Percentiles rank a stretch among this genome's conserved stretches.
These are phyloP conservation scores for Charanyca ferruginea DNA, from an alignment of 2,888 invertebrate genomes.

Conservation along the genomic window DNA sequence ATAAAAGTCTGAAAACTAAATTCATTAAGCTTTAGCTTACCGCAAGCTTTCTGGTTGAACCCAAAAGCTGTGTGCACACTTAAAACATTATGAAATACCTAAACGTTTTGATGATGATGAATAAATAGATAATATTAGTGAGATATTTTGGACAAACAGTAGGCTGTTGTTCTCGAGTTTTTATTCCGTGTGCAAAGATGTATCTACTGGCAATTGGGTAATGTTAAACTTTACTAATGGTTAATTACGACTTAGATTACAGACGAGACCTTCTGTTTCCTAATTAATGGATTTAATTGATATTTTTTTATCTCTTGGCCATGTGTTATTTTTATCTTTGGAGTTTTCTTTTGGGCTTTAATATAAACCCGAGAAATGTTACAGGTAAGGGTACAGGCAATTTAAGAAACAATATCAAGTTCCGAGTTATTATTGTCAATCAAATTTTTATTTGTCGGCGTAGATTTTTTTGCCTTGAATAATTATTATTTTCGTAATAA, in stretches of 20 bases:
- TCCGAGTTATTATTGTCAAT: slow-evolving; percentile 1
- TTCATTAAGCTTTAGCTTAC: slow-evolving; percentile 31
- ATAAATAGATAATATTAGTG: background rate
- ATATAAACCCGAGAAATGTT: background rate
- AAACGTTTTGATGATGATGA: background rate
- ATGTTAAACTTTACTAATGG: slow-evolving; percentile 21
- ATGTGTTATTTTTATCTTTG: slow-evolving; percentile 4
- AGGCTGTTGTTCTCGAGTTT: background rate
- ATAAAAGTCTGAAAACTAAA: slow-evolving; percentile 46
- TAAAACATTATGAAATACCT: too few relatives aligned
- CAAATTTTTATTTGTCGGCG: background rate
- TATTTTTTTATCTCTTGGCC: slow-evolving; percentile 7
- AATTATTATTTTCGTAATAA: slow-evolving; percentile 4
- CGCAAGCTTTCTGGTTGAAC: background rate
- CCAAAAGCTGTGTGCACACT: background rate
- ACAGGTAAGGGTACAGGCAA: background rate
- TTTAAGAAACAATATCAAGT: slow-evolving; percentile 23
- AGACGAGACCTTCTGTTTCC: background rate
- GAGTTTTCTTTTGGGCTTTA: background rate
- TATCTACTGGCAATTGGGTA: background rate
- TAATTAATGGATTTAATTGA: slow-evolving; percentile 10
- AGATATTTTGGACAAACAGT: background rate
- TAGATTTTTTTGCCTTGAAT: background rate
- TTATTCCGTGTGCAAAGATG: background rate
- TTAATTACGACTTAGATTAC: slow-evolving; percentile 25